Base-by-base conservation (phyloP, 2,888 invertebrate genomes). In the Aromia moschata region DNA sequence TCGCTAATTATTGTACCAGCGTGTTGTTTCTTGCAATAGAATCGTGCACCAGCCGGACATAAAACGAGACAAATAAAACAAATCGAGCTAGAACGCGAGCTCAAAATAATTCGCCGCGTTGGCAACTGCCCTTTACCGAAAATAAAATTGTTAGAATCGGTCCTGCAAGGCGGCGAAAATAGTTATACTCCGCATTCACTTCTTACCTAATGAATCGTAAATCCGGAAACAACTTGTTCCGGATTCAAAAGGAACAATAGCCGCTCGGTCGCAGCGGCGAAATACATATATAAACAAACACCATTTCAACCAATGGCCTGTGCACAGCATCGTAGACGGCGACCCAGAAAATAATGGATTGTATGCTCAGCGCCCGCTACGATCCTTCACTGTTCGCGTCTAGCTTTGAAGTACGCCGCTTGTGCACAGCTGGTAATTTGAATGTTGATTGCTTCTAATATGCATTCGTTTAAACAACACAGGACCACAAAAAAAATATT, bases 161-260 rank as follows among this genome's bases (percentile, higher is more conserved):
- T n/a, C n/a, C n/a, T n/a, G n/a, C n/a, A n/a, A n/a, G n/a, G 4
- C 25, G 25, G 3, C 7, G 25, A 7, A 25, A 25, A 25, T 25
- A 25, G 7, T 25, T 3, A 3, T 25, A 25, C 7, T 25, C 25
- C 25, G 25, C 7, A 25, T 12, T 1, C 36, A 49, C 56, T 53
- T 60, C 59, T 58, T 57, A 56, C 56, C 55, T 63, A 60, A 60
- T 58, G 60, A 63, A 60, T 58, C 63, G 58, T 63, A 60, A 60
- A 55, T 58, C 58, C 63, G 44, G 52, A 58, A 59, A 59, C 57
- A 60, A 57, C 63, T 57, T 56, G 58, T 54, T 56, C 41, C 54
- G 47, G 40, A 54, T 53, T 49, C 54, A 55, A 59, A 63, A 63
- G 63, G 58, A 63, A 63, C 63, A 63, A 63, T 63, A 51, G 54